phyloP scores from a whole-genome alignment of 2,113 vertebrate genomes.

The Electrona antarctica region DNA sequence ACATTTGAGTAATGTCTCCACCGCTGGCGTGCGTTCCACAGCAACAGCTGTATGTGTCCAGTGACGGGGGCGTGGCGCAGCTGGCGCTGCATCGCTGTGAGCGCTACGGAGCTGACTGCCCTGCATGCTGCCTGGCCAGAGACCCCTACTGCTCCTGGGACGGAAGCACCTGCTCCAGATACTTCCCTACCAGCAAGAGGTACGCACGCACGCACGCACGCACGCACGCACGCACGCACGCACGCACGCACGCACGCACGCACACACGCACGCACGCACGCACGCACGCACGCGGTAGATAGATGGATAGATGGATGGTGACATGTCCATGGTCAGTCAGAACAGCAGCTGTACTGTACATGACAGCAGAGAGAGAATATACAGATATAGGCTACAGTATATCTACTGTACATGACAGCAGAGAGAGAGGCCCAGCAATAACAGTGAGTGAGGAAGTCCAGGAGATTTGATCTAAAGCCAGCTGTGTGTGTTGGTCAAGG shows the following conservation, averaged over 20 bases:
- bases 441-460: too few species aligned
- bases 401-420: too few species aligned
- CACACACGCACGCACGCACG: not conserved
- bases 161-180: slow-evolving; percentile 75
- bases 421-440: too few species aligned
- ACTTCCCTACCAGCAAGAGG: slow-evolving; percentile 82
- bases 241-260: not conserved
- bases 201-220: slow-evolving; percentile 38
- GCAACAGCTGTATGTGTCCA: slow-evolving; percentile 85
- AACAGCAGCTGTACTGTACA: too few species aligned
- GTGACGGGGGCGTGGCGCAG: slow-evolving; percentile 75
- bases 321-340: too few species aligned
- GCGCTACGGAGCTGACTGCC: slow-evolving; percentile 81
- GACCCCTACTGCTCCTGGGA: slow-evolving; percentile 92
- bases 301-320: too few species aligned
- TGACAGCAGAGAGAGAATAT: too few species aligned
- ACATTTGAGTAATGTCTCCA: too few species aligned
- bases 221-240: not conserved
- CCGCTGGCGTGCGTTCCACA: slow-evolving; percentile 44
- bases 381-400: too few species aligned
- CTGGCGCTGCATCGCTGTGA: slow-evolving; percentile 84
- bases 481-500: too few species aligned
- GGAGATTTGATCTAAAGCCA: too few species aligned
- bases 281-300: not conserved
- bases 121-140: slow-evolving; percentile 84